Conservation (phyloP, 2,797 vertebrate species). For the Manis pentadactyla region DNA sequence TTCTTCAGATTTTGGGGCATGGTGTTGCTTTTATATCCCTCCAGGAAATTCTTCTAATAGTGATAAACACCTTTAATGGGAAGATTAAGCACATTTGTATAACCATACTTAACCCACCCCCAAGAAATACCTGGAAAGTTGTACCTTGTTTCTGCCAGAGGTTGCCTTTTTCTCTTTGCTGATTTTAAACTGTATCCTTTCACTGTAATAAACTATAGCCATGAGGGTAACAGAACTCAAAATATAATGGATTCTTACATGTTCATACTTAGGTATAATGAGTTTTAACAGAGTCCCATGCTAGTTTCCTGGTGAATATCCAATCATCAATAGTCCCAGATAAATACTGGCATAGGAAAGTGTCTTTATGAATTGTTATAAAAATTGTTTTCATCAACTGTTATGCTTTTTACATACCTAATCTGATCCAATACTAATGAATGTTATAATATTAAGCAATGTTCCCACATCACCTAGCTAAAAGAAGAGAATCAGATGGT, state of each 20-base stretch:
- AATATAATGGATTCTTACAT: neutral
- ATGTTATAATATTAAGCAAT: neutral
- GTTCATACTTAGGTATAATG: neutral
- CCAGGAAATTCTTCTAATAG: too few relatives aligned
- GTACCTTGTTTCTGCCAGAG: neutral
- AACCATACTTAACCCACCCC: rapidly evolving
- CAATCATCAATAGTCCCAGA: neutral
- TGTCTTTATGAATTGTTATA: neutral
- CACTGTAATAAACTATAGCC: neutral
- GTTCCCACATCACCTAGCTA: neutral
- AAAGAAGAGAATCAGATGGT: neutral
- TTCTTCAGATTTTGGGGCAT: too few relatives aligned
- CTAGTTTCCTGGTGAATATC: neutral
- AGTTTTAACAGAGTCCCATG: neutral
- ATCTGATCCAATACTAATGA: neutral
- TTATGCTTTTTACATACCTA: neutral
- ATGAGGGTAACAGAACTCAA: neutral
- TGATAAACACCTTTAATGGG: neutral
- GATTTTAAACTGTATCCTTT: neutral
- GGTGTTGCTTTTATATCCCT: too few relatives aligned
- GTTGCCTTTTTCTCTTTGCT: neutral
- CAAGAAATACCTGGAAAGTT: neutral
- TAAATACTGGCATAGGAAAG: neutral
- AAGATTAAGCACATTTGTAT: neutral
- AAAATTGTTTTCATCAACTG: neutral